Conservation (phyloP, 2,113 vertebrate genomes). For the Xyliphius kryptos region DNA sequence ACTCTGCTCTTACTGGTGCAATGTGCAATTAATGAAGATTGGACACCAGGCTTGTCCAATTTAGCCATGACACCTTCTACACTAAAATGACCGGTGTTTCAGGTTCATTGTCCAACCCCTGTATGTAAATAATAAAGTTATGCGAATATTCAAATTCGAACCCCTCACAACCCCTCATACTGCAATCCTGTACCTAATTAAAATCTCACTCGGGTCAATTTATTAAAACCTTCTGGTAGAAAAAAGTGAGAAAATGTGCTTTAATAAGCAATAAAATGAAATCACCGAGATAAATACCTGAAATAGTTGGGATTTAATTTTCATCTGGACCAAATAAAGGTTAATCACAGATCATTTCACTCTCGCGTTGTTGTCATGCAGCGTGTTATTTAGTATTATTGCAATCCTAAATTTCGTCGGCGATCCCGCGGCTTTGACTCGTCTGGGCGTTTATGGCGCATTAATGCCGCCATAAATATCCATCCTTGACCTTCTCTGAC, state of each 20-base stretch:
- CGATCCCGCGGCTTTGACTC: background rate
- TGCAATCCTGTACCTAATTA: background rate
- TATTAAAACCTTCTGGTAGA: background rate
- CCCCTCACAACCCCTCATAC: too few species aligned
- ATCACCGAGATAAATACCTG: background rate
- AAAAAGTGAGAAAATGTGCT: background rate
- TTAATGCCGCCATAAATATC: conserved; percentile 12
- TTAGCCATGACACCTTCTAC: too few species aligned
- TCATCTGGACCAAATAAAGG: background rate
- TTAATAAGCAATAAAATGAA: background rate
- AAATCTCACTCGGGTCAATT: background rate
- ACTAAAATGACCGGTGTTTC: too few species aligned
- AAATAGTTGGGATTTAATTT: background rate
- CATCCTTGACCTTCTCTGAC: background rate
- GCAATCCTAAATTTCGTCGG: background rate
- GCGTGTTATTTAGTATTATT: conserved; percentile 16
- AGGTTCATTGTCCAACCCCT: too few species aligned
- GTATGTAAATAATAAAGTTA: too few species aligned
- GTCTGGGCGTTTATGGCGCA: background rate
- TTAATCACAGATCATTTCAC: conserved; percentile 1
- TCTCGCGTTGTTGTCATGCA: background rate
- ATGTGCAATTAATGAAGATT: too few species aligned
- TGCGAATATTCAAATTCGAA: too few species aligned
- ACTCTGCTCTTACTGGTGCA: too few species aligned
- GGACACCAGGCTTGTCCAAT: too few species aligned